Evolutionary conservation across 2,888 invertebrate genomes (phyloP).

Genomic region (Polyommatus iphigenia): DNA sequence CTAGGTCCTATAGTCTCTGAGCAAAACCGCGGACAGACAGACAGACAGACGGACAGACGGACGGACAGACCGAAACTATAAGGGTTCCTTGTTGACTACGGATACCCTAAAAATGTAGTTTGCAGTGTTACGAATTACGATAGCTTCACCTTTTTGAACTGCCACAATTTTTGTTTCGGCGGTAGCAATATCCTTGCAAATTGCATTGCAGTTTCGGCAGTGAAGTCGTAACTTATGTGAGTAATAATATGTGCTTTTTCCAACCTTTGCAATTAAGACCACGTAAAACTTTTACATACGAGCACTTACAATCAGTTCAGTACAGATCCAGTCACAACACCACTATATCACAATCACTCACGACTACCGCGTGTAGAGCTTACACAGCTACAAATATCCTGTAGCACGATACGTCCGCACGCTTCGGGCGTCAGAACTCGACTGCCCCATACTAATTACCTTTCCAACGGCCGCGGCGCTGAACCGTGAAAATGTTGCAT

Average conservation of each 20-base stretch:
- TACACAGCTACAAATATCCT: background rate
- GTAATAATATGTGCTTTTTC: background rate
- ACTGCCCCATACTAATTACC: constrained; percentile 19
- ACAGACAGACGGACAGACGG: too few species aligned
- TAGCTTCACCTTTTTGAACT: background rate
- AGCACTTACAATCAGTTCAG: background rate
- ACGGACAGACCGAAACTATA: too few species aligned
- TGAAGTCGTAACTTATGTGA: background rate
- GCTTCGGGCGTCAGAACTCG: background rate
- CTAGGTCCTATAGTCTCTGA: too few species aligned
- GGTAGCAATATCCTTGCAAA: background rate
- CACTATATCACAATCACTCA: background rate
- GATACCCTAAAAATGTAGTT: too few species aligned
- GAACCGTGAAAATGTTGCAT: constrained; percentile 26
- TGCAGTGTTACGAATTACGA: too few species aligned
- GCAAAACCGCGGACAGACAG: too few species aligned
- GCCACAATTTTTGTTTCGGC: background rate
- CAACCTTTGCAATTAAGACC: background rate
- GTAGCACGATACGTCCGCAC: background rate
- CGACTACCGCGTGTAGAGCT: background rate
- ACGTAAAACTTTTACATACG: background rate
- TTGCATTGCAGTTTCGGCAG: background rate
- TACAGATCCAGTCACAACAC: background rate
- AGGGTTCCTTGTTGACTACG: too few species aligned
- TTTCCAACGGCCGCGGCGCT: constrained; percentile 23